Evolutionary conservation across 2,888 invertebrate species (phyloP), one percentile per base, ranked within the genome.

Genomic region (Dusona sp.): DNA sequence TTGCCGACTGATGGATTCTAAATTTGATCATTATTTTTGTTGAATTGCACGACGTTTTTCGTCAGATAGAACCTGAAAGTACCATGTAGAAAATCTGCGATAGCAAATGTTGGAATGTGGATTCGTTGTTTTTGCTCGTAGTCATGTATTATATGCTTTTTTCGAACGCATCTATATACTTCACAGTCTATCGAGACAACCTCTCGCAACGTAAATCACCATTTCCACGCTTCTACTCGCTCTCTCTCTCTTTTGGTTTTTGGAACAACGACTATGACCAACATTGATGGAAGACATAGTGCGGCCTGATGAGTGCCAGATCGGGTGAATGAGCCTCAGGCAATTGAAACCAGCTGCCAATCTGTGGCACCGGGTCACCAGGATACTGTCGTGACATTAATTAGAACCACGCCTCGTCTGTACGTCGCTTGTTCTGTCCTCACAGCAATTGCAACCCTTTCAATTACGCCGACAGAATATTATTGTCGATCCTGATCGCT

Each of bases 281-380:
- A 73, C 81, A 74, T 83, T 83, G 85, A 83, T 79, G 81, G 70
- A 75, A 75, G 67, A 74, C 72, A 77, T 80, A 57, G 75, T 57
- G 67, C 70, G 42, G 79, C 48, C 72, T 87, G 85, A 85, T 85
- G 81, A 79, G 82, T 70, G 57, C 29, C 33, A 67, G 54, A 77
- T 72, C 73, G 68, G 65, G 79, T 82, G 82, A 87, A 87, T 82
- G 68, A 85, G 73, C 79, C 75, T 75, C 82, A 13, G 83, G 72
- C 82, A 64, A 48, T 83, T 45, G 80, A 85, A 87, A 85, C 85
- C 73, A 78, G 78, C 80, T 85, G 86, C 83, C 87, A 86, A 83
- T 87, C 78, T 54, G 83, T 83, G 85, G 77, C 61, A 85, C 80
- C 68, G 87, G 85, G 87, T 86, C 61, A 83, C 68, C 73, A 64